Base-by-base conservation (phyloP, 2,888 invertebrate genomes). In the Zootermopsis nevadensis region DNA sequence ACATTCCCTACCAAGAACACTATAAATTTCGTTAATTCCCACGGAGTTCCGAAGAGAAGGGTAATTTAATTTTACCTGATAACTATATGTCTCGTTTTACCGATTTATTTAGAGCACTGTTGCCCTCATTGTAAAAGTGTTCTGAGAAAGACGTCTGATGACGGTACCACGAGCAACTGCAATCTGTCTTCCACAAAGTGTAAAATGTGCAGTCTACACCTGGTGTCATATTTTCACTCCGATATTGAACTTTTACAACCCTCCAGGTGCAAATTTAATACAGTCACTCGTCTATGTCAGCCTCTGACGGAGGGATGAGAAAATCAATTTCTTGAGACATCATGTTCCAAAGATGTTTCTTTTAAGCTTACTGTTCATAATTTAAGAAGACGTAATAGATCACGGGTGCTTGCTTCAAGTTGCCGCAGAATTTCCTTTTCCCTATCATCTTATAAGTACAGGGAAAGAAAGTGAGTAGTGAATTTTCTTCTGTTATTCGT, bases 241-340 rank as follows among this genome's bases (percentile, higher is more conserved):
- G 31, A 67, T 67, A 67, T 67, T 67, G 67, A 27, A 67, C 27
- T 67, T 67, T 67, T 67, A 67, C 67, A 27, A 67, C 67, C 67
- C 67, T 67, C 67, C 67, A 67, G 27, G 67, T 31, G 67, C n/a
- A 67, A 27, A 67, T 67, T 67, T 67, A 67, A 67, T 67, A 67
- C 67, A 27, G 67, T 31, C 67, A 67, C 67, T 67, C 30, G 67
- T 67, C 67, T 27, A 6, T 67, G 67, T 67, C 67, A 67, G 31
- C 30, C 30, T 27, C 67, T 67, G 8, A 67, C 67, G 27, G 27
- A 67, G 12, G n/a, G 30, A 15, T 27, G 31, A 31, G 67, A 27
- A n/a, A 31, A 67, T 67, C 67, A 67, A 67, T 67, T 67, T 67
- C 30, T 67, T 67, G 24, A 67, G 67, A 67, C 27, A 30, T 27